Conservation (phyloP, 2,888 invertebrate genomes). For the Argyresthia albistria region DNA sequence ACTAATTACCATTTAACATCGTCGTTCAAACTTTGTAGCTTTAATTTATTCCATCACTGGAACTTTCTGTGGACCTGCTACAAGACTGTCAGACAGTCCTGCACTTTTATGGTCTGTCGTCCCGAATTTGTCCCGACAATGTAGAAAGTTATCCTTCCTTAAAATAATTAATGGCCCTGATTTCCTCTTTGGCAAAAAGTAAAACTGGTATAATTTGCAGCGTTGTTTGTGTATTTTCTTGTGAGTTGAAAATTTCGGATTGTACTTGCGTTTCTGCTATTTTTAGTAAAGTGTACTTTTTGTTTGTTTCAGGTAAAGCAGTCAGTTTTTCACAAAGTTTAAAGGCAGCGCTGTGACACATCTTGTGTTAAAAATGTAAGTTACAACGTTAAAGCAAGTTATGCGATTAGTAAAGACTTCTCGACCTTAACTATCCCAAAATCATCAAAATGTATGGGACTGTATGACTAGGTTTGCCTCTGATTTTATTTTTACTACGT, state of each 20-base stretch:
- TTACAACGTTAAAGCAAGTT: no score
- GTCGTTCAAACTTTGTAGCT: constrained; percentile 18
- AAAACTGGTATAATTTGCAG: background rate
- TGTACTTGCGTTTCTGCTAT: no score
- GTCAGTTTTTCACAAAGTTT: no score
- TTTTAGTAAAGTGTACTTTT: background rate
- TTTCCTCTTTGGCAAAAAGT: constrained; percentile 5
- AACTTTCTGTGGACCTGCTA: constrained; percentile 13
- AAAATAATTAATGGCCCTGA: constrained; percentile 1
- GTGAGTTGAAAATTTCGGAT: no score
- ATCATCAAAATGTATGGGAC: no score
- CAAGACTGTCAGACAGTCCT: constrained; percentile 5
- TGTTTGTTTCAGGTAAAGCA: constrained; percentile 7
- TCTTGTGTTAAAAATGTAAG: no score
- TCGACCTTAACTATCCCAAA: no score
- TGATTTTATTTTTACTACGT: no score
- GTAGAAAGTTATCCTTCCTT: background rate
- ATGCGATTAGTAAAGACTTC: no score
- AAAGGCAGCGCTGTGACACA: no score
- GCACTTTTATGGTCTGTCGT: background rate
- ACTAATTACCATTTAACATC: constrained; percentile 23
- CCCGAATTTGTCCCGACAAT: background rate
- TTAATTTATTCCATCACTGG: constrained; percentile 13
- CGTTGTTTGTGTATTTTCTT: no score
- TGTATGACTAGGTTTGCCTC: no score